phyloP scores from a whole-genome alignment of 2,113 vertebrate genomes.

The Acrocephalus arundinaceus region DNA sequence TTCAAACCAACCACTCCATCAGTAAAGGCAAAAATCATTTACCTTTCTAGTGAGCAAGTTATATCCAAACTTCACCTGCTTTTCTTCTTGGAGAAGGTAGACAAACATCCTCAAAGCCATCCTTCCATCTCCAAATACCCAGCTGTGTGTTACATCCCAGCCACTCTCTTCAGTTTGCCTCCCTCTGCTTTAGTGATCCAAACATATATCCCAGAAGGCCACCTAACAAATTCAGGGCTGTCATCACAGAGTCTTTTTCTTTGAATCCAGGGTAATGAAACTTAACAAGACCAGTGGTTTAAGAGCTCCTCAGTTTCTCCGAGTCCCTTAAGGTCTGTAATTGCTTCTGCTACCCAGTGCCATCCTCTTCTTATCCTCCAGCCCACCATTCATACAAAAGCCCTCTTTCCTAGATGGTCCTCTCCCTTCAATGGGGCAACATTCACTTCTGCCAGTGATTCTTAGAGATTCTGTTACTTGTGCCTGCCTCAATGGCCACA shows the following conservation, averaged over 20 bases:
- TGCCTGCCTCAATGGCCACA: not conserved
- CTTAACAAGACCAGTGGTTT: not conserved
- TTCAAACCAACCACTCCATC: not conserved
- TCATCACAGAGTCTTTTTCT: not conserved
- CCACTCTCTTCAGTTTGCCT: not conserved
- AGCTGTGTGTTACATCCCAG: not conserved
- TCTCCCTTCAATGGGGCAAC: not conserved
- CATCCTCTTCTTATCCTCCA: not conserved
- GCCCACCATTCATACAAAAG: not conserved
- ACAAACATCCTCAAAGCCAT: not conserved
- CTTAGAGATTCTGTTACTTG: not conserved
- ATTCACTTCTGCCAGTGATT: not conserved
- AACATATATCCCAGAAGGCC: not conserved
- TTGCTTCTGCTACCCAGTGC: not conserved
- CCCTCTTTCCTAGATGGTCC: not conserved
- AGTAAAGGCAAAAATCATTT: not conserved
- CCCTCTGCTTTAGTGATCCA: not conserved
- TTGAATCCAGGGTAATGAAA: not conserved
- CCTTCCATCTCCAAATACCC: not conserved
- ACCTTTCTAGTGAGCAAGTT: not conserved
- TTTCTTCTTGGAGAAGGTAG: not conserved
- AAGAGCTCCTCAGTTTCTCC: not conserved
- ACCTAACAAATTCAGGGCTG: not conserved
- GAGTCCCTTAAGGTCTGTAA: not conserved
- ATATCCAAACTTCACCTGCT: not conserved